Percentiles rank a stretch among this genome's conserved stretches.
Evolutionary conservation across 2,888 invertebrate genomes (phyloP).

Genomic region (Abrostola tripartita): DNA sequence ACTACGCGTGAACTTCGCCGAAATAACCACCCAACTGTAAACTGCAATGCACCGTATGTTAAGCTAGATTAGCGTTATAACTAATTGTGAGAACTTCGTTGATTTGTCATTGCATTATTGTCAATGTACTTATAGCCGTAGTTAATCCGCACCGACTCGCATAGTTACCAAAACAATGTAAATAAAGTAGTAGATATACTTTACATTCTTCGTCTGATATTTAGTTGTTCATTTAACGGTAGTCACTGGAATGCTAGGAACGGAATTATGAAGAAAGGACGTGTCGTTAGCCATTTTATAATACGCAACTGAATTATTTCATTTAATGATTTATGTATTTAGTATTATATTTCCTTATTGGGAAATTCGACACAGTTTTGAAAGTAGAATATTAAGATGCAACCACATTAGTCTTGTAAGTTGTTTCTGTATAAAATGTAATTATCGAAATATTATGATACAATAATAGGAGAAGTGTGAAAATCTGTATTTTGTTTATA

Average conservation of each 20-base stretch:
- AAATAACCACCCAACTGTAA: not conserved
- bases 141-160: conserved; percentile 1
- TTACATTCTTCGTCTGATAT: not conserved
- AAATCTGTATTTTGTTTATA: not conserved
- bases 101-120: conserved; percentile 3
- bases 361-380: conserved; percentile 1
- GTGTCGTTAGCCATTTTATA: not conserved
- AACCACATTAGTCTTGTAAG: not conserved
- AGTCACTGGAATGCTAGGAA: not conserved
- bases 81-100: conserved; percentile 4
- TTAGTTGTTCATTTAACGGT: not conserved
- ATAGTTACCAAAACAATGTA: conserved; percentile 17
- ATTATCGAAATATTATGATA: not conserved
- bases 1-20: conserved; percentile 61
- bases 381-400: not conserved
- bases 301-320: not conserved
- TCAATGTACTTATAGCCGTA: conserved; percentile 7
- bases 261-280: not conserved
- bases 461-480: too few relatives aligned
- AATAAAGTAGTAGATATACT: conserved; percentile 4
- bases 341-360: conserved; percentile 2
- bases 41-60: conserved; percentile 45
- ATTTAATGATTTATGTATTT: not conserved
- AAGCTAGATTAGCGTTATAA: conserved; percentile 4
- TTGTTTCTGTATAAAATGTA: not conserved